Conservation (phyloP, 2,113 vertebrate genomes). For the Climacteris rufus region DNA sequence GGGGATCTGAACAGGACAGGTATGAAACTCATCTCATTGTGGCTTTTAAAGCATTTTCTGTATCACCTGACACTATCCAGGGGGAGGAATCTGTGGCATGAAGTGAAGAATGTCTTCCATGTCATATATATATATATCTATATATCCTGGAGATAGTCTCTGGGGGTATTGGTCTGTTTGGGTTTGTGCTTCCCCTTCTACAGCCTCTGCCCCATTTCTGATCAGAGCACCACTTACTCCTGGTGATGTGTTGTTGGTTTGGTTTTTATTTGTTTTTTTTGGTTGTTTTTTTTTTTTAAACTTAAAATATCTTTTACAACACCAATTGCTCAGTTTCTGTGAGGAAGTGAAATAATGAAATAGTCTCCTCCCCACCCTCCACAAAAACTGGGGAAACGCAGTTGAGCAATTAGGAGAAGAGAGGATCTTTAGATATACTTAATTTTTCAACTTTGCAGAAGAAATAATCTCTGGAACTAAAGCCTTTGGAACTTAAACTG, state of each 20-base stretch:
- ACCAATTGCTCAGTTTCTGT: neutral
- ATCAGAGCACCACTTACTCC: neutral
- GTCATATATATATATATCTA: accelerated
- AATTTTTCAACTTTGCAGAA: neutral
- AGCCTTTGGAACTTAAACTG: neutral
- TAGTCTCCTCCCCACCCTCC: neutral
- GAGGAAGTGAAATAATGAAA: slow-evolving; percentile 35
- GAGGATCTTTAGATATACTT: neutral
- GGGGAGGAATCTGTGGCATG: neutral
- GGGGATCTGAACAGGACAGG: neutral
- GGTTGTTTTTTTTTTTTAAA: neutral
- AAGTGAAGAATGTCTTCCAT: neutral
- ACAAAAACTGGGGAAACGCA: neutral
- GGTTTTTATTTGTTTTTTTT: neutral
- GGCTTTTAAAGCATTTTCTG: neutral
- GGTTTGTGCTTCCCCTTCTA: neutral
- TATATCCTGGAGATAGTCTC: neutral
- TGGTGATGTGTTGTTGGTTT: neutral
- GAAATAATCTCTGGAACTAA: neutral
- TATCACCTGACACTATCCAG: neutral
- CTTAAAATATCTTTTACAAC: neutral
- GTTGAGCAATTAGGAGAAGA: neutral
- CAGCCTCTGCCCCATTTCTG: neutral
- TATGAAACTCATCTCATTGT: accelerated
- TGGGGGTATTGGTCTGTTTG: neutral